Conservation (phyloP, 2,888 invertebrate species). For the Disparrhopalites patrizii region DNA sequence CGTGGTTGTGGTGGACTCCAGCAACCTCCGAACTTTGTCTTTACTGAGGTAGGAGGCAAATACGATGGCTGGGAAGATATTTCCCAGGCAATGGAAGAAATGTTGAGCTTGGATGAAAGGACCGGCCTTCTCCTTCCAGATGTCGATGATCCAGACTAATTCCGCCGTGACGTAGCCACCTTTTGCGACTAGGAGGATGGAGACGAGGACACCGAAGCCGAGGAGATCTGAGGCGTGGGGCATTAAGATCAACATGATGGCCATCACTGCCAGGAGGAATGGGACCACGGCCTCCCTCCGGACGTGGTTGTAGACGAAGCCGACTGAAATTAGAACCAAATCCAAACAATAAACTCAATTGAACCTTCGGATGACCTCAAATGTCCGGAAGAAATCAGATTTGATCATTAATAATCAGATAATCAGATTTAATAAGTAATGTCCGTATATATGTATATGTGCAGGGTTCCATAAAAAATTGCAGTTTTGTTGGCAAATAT, state of each 20-base stretch:
- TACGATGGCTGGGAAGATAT: conserved; percentile 2
- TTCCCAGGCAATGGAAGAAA: conserved; percentile 21
- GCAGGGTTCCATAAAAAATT: no score
- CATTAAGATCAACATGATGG: conserved; percentile 17
- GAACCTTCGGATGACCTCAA: background rate
- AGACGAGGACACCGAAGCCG: conserved; percentile 27
- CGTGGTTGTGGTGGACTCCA: background rate
- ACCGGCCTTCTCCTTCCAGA: conserved; percentile 32
- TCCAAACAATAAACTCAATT: background rate
- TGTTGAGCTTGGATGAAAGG: conserved; percentile 40
- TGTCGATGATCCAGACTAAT: conserved; percentile 41
- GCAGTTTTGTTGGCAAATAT: no score
- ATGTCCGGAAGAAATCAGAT: background rate
- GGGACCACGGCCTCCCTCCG: conserved; percentile 29
- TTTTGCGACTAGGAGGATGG: conserved; percentile 23
- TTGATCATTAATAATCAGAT: no score
- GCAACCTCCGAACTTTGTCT: background rate
- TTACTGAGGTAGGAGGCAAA: background rate
- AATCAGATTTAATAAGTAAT: no score
- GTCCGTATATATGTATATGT: no score
- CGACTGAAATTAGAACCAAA: no score
- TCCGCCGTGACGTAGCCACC: conserved; percentile 38
- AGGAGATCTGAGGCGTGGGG: conserved; percentile 26
- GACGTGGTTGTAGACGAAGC: conserved; percentile 29
- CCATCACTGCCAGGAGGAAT: conserved; percentile 26